Evolutionary conservation across 2,797 vertebrate species (phyloP), one percentile per base, ranked within the genome.

Genomic region (Acanthurus tractus): DNA sequence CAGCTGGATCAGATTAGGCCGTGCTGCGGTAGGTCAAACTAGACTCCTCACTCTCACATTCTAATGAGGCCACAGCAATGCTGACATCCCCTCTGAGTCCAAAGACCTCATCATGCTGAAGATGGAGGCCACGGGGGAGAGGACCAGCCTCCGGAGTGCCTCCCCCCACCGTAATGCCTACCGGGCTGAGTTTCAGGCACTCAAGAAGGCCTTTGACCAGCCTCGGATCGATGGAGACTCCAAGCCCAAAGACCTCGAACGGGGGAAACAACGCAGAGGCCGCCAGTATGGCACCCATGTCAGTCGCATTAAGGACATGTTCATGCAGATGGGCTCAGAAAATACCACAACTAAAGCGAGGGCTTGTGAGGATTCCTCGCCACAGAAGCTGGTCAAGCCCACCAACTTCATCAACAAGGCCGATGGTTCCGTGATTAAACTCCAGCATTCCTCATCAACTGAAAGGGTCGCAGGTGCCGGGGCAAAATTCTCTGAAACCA

Each of bases 81-180:
- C 94, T 93, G 94, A 95, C 89, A 93, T 94, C 91, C 84, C 92
- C 92, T 92, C 89, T 77, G 34, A 88, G 92, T 85, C 93, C 92
- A 83, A 88, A 92, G 93, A 95, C 95, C 89, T 94, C 94, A 98
- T 95, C 93, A 99, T 99, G 98, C 95, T 99, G 96, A 99, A 99
- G 96, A 97, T 97, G 2, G 98, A 98, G 95, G 95, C 96, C 92
- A 96, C 97, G 34, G 96, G 96, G 92, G 98, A 99, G 94, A 96
- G 98, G 90, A 97, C 96, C 87, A 96, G 94, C 91, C 96, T 99
- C 84, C 96, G 98, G 94, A 99, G 98, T 93, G 97, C 97, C 92
- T 99, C 98, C 89, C 98, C 98, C 84, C 98, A 99, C 92, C 96
- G 98, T 67, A 99, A 99, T 76, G 97, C 98, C 70, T 99, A 99